These are phyloP conservation scores for Aldabrachelys gigantea DNA, from an alignment of 2,113 vertebrate genomes.

Conservation along the genomic window DNA sequence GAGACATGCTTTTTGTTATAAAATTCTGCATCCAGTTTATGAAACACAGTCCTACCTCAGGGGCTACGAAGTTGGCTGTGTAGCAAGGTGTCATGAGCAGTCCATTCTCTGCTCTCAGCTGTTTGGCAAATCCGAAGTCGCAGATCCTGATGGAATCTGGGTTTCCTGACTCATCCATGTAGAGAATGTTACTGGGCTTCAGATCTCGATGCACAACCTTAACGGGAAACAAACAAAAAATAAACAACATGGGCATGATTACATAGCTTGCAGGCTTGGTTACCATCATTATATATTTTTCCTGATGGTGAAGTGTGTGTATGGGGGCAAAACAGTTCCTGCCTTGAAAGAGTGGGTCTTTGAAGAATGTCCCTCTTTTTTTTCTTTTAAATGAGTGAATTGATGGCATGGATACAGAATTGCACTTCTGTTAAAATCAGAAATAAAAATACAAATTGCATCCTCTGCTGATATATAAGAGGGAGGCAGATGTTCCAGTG, in stretches of 20 bases:
- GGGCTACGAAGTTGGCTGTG: slow-evolving; percentile 95
- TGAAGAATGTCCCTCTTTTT: neutral
- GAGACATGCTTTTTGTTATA: neutral
- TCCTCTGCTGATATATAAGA: neutral
- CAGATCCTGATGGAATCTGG: slow-evolving; percentile 93
- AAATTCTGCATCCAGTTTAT: rapidly evolving
- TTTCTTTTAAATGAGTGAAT: neutral
- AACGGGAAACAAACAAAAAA: neutral
- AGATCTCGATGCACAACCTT: slow-evolving; percentile 97
- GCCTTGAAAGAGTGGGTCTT: neutral
- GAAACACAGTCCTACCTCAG: slow-evolving; percentile 83
- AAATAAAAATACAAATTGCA: neutral
- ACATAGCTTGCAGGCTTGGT: slow-evolving; percentile 5
- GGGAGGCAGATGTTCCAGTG: neutral
- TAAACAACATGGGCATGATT: slow-evolving; percentile 4
- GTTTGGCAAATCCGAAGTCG: slow-evolving; percentile 95
- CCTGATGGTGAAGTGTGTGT: neutral
- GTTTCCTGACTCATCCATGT: slow-evolving; percentile 91
- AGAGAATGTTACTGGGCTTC: slow-evolving; percentile 96
- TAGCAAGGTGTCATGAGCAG: slow-evolving; percentile 97
- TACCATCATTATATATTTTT: neutral
- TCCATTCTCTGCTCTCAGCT: slow-evolving; percentile 93
- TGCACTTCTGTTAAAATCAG: neutral
- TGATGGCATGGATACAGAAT: neutral
- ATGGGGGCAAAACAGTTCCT: neutral